Percentiles rank a stretch among this genome's conserved stretches.
These are phyloP conservation scores for Yoshiicerus persimilis DNA, from an alignment of 1,140 invertebrate genomes.

Conservation along the genomic window DNA sequence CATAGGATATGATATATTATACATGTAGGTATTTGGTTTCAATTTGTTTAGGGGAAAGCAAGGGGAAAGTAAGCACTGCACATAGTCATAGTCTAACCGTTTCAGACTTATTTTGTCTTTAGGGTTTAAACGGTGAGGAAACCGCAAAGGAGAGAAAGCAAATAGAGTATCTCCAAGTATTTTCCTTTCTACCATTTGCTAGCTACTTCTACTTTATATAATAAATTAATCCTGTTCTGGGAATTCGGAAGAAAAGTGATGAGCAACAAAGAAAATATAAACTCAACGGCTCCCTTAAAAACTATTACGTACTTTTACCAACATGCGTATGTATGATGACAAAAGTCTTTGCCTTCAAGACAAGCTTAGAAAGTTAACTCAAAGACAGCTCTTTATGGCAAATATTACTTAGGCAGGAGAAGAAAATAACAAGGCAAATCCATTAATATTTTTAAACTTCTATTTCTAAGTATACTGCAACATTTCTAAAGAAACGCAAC, in stretches of 20 bases:
- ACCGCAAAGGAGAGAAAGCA: neutral
- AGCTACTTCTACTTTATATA: neutral
- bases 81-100: neutral
- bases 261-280: neutral
- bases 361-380: neutral
- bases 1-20: too few species aligned
- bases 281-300: neutral
- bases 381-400: neutral
- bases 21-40: too few species aligned
- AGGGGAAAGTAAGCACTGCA: neutral
- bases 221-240: neutral
- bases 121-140: neutral
- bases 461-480: neutral
- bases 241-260: neutral
- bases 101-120: neutral
- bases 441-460: neutral
- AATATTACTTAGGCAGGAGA: too few species aligned
- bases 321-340: neutral
- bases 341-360: neutral
- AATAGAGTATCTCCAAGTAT: neutral
- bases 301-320: neutral
- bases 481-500: neutral
- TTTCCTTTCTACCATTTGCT: neutral
- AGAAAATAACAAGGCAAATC: neutral
- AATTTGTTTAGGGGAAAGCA: too few species aligned